Conservation (phyloP, 2,113 vertebrate genomes). For the Butorides virescens region DNA sequence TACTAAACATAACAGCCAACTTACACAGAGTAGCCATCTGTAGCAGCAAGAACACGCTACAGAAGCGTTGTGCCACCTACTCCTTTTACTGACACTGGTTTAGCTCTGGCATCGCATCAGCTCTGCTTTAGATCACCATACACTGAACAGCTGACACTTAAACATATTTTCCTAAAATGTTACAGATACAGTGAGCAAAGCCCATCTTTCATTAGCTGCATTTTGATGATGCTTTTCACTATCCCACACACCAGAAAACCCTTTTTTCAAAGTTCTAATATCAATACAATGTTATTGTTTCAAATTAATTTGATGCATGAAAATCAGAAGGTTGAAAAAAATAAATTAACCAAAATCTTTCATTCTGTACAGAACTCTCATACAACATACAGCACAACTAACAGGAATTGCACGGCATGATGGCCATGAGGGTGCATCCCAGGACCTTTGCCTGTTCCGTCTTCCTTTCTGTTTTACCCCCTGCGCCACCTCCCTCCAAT, state of each 20-base stretch:
- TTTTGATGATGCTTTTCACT: neutral
- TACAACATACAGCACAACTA: fast-evolving
- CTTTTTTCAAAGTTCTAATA: neutral
- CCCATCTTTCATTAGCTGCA: neutral
- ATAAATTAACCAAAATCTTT: neutral
- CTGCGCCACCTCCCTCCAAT: neutral
- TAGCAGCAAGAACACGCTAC: neutral
- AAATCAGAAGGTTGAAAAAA: neutral
- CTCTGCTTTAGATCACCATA: neutral
- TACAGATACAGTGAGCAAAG: neutral
- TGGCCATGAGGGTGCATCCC: neutral
- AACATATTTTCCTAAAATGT: neutral
- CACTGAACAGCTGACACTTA: neutral
- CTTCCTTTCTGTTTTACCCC: neutral
- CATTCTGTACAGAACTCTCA: neutral
- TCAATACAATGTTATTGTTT: neutral
- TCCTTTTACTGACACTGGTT: neutral
- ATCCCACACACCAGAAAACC: neutral
- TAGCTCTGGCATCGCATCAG: neutral
- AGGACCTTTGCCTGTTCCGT: neutral
- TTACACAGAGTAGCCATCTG: neutral
- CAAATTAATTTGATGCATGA: neutral
- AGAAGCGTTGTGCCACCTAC: neutral
- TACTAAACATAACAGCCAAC: neutral
- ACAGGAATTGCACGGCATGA: neutral